Base-by-base conservation (phyloP, 2,888 invertebrate genomes). In the Philhelius pedissequus region DNA sequence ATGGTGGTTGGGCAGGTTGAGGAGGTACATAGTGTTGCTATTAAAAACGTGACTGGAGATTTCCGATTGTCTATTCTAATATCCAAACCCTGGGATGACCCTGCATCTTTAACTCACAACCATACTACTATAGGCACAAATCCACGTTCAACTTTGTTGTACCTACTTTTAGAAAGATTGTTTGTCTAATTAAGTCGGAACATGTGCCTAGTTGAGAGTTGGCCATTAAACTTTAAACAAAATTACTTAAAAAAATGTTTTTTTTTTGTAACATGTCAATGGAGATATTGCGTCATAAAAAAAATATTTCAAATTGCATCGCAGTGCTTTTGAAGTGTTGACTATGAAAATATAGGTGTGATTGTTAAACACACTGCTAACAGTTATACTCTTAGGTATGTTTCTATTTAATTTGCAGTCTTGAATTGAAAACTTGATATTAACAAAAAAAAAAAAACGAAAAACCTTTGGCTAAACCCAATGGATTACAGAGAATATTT, bases 21-120 rank as follows among this genome's bases (percentile, higher is more conserved):
- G 27, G 27, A 30, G 38, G 32, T 60, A n/a, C n/a, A n/a, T n/a
- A 38, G 56, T 48, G 43, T 35, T 76, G 50, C 77, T 52, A 56
- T 50, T 70, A 60, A 66, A 81, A 83, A 79, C 82, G 82, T 83
- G 82, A 83, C 82, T 50, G n/a, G 48, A 74, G 79, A 79, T 79
- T 64, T 74, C 32, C 62, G 78, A 83, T 83, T 83, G 74, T 79
- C 60, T 69, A 15, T 30, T 18, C 54, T 40, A 60, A 69, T 77
- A 66, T 43, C 38, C 18, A 25, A 27, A 22, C 43, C 25, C 43
- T 13, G 18, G 27, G 76, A 64, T 70, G 81, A 81, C 76, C 80
- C 62, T 50, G 64, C 64, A 68, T 40, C 50, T 20, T 7, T 30
- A 27, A 30, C 13, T 2, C 20, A 43, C 18, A 60, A 38, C 20